Evolutionary conservation across 2,888 invertebrate species (phyloP).

Genomic region (Erpobdella octoculata): DNA sequence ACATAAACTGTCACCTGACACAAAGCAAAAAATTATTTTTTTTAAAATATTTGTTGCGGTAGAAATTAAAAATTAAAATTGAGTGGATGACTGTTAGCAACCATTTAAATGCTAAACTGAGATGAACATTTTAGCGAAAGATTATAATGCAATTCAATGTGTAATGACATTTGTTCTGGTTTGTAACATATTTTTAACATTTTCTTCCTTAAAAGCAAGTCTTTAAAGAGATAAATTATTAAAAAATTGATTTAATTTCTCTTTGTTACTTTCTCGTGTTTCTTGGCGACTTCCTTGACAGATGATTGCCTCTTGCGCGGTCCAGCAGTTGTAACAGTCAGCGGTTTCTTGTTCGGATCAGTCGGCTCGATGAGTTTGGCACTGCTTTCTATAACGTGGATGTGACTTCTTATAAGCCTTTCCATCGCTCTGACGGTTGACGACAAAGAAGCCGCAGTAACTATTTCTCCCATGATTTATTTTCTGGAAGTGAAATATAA

Average conservation of each 20-base stretch:
- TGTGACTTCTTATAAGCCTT: conserved; percentile 26
- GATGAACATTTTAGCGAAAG: too few relatives aligned
- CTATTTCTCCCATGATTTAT: not conserved
- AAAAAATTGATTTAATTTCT: too few relatives aligned
- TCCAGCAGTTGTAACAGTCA: not conserved
- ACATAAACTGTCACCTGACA: conserved; percentile 50
- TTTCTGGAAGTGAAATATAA: not conserved
- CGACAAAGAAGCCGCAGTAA: conserved; percentile 20
- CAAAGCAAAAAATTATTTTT: too few relatives aligned
- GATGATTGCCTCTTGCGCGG: not conserved
- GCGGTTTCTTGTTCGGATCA: not conserved
- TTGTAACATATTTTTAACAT: too few relatives aligned
- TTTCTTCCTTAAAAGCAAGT: too few relatives aligned
- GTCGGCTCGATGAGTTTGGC: not conserved
- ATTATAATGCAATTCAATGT: too few relatives aligned
- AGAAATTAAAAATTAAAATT: too few relatives aligned
- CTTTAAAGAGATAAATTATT: too few relatives aligned
- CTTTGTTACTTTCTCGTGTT: conserved; percentile 11
- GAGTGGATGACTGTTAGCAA: too few relatives aligned
- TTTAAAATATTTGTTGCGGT: too few relatives aligned
- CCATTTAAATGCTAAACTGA: too few relatives aligned
- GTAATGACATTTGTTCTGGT: too few relatives aligned
- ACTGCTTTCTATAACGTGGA: conserved; percentile 18
- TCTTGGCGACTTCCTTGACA: conserved; percentile 5
- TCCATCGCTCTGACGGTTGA: conserved; percentile 27